Evolutionary conservation across 1,140 invertebrate species (phyloP), one percentile per base, ranked within the genome.

Genomic region (Drosophila equinoxialis): DNA sequence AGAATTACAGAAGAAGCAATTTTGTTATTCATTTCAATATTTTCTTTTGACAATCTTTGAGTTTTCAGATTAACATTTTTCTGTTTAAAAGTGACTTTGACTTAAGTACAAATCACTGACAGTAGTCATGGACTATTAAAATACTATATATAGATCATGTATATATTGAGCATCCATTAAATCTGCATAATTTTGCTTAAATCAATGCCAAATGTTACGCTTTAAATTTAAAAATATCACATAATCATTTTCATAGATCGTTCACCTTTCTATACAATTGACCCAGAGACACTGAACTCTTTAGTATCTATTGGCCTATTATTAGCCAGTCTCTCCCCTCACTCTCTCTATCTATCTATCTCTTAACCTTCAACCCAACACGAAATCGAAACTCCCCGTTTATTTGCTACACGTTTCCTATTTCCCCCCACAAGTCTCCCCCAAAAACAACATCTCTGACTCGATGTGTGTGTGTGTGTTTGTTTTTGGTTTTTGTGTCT

Each of bases 251-350:
- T 37, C 2, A 51, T 5, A 51, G 45, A 23, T 51, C 45, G 45
- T 51, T 51, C 17, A 51, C 45, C 54, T 57, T 33, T 57, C 23
- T n/a, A 23, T 33, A 6, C 26, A 26, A 57, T 57, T 30, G 54
- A 57, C 26, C 45, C 54, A 57, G 26, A 57, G 54, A 57, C 55
- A 58, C 26, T 58, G 55, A 58, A 33, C 55, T 58, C 33, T 58
- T 33, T 37, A 59, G 30, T 59, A 59, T 59, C 35, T 20, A 37
- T 59, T 37, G 57, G n/a, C 33, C 14, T 37, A 37, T 51, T 51
- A 51, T 51, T 51, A 51, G 45, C 45, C 45, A 51, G 45, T 51
- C 45, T 10, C 17, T 20, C 45, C 8, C 20, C 20, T 23, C 1
- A 2, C 20, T 23, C 20, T 23, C 35, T 35, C 35, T 35, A 0